Base-by-base conservation (phyloP, 2,888 invertebrate genomes). In the Elgonia sp. region DNA sequence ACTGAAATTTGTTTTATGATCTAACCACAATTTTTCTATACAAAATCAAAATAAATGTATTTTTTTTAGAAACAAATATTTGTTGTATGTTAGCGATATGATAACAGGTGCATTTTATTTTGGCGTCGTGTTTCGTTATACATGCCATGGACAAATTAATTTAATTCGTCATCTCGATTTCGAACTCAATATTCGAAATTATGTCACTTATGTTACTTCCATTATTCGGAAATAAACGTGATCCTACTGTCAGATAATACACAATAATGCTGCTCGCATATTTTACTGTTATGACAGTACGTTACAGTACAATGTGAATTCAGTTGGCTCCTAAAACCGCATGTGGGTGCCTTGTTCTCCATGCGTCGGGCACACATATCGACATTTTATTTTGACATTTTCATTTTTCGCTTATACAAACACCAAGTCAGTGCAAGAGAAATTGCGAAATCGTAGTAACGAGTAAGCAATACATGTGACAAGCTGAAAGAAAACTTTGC, bases 331-430 rank as follows among this genome's bases (percentile, higher is more conserved):
- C 57, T 57, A 55, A 77, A 87, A 79, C 79, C 83, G 60, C 83
- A 62, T 72, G 79, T 62, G 72, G 55, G 53, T 62, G 50, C 81
- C 55, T 76, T 80, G 42, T 75, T 73, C 42, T 72, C 20, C n/a
- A 40, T 9, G 12, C 63, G 39, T 10, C 69, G 62, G 39, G 55
- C 65, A 65, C 77, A 21, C 55, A 57, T 81, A 84, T 73, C 77
- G 86, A 82, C 62, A 77, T 82, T 77, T 86, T 82, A 86, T 79
- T 86, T 73, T 60, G 77, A 82, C 77, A 75, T 72, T 76, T 73
- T 82, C 77, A 82, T 82, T 86, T 72, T 67, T 65, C 77, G 82
- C 37, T 72, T 73, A 50, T 53, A 77, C 46, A 73, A 73, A 73
- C 69, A 67, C 53, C 42, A 77, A 86, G 77, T 65, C 65, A 29